phyloP scores from a whole-genome alignment of 2,888 invertebrate species.

The Melangyna quadrimaculata region DNA sequence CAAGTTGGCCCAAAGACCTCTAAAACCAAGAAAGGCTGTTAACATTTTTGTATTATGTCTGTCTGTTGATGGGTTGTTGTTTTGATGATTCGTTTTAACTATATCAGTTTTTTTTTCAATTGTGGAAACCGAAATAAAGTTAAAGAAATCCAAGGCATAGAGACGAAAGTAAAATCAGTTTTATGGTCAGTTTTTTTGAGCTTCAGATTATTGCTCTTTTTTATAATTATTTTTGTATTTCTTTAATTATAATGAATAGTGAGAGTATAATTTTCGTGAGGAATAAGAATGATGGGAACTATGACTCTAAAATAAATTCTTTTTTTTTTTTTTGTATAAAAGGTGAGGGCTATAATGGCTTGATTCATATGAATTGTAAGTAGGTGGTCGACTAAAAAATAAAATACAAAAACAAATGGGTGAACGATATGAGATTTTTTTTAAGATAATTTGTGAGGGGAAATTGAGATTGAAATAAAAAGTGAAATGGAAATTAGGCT shows the following conservation, averaged over 20 bases:
- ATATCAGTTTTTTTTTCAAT: constrained; percentile 4
- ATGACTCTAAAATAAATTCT: not conserved
- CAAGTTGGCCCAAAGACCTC: constrained; percentile 19
- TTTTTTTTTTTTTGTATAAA: not conserved
- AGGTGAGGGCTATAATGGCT: not conserved
- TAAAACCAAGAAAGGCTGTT: not conserved
- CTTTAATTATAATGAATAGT: constrained; percentile 33
- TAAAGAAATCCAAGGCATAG: constrained; percentile 23
- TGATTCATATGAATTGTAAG: constrained; percentile 4
- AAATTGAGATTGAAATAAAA: not conserved
- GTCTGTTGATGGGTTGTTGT: not conserved
- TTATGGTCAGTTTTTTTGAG: constrained; percentile 18
- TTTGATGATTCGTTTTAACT: constrained; percentile 12
- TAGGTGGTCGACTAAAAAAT: not conserved
- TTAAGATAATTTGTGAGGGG: not conserved
- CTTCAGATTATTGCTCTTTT: constrained; percentile 9
- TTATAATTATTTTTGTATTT: constrained; percentile 11
- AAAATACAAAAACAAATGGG: not conserved
- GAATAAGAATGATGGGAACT: constrained; percentile 10
- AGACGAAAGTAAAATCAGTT: constrained; percentile 59
- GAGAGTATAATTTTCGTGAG: constrained; percentile 22
- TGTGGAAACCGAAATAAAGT: constrained; percentile 4
- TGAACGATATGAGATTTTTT: constrained; percentile 9
- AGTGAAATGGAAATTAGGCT: not conserved
- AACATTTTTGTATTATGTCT: not conserved